Base-by-base conservation (phyloP, 2,797 vertebrate species). In the Leucoraja ocellata region DNA sequence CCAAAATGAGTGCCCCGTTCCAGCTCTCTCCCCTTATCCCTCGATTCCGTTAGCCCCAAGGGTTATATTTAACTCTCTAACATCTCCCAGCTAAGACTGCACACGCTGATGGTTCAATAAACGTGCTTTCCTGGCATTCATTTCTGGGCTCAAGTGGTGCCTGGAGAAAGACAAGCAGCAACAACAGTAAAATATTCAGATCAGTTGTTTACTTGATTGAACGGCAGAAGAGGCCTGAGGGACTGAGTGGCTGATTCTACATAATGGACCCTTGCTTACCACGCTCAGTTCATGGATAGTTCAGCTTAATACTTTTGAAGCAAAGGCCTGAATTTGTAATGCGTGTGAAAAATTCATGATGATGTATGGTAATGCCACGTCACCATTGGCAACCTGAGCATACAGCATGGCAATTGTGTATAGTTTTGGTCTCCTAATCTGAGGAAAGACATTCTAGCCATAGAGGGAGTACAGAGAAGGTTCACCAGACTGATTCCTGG, bases 261-360 rank as follows among this genome's bases (percentile, higher is more conserved):
- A 28, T 86, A 28, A 61, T 86, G 61, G 61, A 63, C n/a, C 4
- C 13, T 63, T 63, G 28, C 28, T n/a, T 32, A 32, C 16, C 1
- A 16, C 63, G 83, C 28, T n/a, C 58, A 86, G 58, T 32, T 63
- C 58, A 65, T n/a, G 25, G 58, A 65, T 32, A 63, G 61, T 63
- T 86, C 25, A 65, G 5, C 5, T 63, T 65, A 63, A 65, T 63
- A 65, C 61, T 63, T 86, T 86, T 86, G 83, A 63, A 86, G 11
- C 16, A 9, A 58, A 23, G 21, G 46, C 8, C 46, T 83, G 80
- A 83, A 58, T 63, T 63, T 32, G 28, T 86, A 86, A 86, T 63
- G 58, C 23, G 28, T 86, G 58, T 86, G 58, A 86, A 86, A 86
- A 86, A 86, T 86, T 86, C 28, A 86, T 86, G 58, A 32, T 63